Base-by-base conservation (phyloP, 2,888 invertebrate genomes). In the Miltochrista miniata region DNA sequence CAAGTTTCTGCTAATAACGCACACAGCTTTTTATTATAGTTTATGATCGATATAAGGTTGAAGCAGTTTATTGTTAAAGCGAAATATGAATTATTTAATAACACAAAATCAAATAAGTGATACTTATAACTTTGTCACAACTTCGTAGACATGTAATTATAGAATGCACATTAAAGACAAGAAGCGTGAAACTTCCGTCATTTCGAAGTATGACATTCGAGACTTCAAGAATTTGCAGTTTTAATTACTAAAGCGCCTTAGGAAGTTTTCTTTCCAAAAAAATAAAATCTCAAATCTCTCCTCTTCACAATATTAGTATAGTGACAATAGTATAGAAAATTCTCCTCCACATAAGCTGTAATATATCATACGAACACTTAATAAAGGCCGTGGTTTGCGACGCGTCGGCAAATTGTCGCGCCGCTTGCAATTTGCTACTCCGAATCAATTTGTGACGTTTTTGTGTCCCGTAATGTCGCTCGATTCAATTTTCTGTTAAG, bases 371-470 rank as follows among this genome's bases (percentile, higher is more conserved):
- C 18, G 41, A 5, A 67, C 52, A 73, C 67, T 62, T 74, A 74
- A 70, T 74, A 61, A 36, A 43, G 18, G 11, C 47, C 40, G 13
- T 36, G 18, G 39, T 38, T 44, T 62, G 51, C 66, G 62, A 62
- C 68, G 51, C 66, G 62, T 61, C 68, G 61, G 51, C 70, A 69
- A 68, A 63, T 67, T 64, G 68, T 64, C 59, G 70, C 68, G 54
- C 49, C 53, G 67, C 64, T 53, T 65, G 76, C 84, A 87, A 88
- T 87, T 88, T 87, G 85, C 85, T 85, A 85, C 84, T 81, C 81
- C 79, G 87, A 87, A 87, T 88, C 87, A 89, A 89, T 89, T 87
- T 87, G 84, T 81, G 71, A 68, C 70, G 72, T 89, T 87, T 87
- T 88, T 89, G 85, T 81, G 80, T 77, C 71, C 47, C 72, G 69